Evolutionary conservation across 2,797 vertebrate species (phyloP).

Genomic region (Erethizon dorsatum): DNA sequence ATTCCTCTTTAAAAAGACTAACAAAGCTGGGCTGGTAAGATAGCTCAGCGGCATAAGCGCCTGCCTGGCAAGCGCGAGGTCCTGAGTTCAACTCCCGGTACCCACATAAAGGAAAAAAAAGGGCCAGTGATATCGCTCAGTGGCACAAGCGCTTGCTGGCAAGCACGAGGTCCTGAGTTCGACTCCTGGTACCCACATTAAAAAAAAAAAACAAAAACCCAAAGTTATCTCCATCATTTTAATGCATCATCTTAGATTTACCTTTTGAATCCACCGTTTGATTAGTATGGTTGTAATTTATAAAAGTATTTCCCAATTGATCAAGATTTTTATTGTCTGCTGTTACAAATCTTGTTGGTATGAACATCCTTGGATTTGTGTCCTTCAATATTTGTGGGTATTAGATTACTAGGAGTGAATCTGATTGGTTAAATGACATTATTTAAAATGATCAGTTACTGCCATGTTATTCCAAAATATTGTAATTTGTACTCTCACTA

Average conservation of each 20-base stretch:
- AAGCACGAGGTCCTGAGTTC: no score
- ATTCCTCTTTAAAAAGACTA: neutral
- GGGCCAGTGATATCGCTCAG: no score
- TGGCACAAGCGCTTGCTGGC: no score
- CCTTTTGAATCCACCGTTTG: neutral
- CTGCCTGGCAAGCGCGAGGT: no score
- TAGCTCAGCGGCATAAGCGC: no score
- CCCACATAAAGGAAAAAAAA: no score
- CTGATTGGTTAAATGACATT: neutral
- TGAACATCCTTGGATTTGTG: neutral
- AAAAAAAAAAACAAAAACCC: neutral
- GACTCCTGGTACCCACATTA: neutral
- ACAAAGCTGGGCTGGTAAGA: no score
- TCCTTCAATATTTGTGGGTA: neutral
- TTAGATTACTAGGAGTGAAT: neutral
- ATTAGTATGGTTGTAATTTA: neutral
- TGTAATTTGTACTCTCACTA: neutral
- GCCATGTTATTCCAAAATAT: neutral
- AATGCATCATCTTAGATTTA: neutral
- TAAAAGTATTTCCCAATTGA: neutral
- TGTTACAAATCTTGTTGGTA: neutral
- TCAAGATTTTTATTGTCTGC: neutral
- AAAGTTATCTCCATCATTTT: neutral
- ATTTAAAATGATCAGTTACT: neutral
- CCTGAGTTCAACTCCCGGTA: no score